These are phyloP conservation scores for rabbit (Oryctolagus cuniculus) DNA, from an alignment of 2,113 vertebrate species.

Conservation along the genomic window DNA sequence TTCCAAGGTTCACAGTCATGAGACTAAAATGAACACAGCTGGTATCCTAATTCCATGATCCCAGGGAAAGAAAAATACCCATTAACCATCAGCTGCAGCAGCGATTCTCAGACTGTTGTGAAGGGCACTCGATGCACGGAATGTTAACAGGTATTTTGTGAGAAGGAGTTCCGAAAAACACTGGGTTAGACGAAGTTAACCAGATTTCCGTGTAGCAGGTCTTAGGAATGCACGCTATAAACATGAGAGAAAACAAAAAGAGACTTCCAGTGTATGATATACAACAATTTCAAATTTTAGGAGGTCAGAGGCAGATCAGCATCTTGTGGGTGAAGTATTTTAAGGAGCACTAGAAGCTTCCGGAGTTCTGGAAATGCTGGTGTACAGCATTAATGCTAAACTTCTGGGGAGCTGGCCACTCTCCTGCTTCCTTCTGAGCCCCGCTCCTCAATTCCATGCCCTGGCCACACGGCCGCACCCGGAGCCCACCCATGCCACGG, in stretches of 20 bases:
- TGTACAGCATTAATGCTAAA: background rate
- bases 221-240: background rate
- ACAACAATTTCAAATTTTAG: background rate
- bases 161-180: constrained; percentile 47
- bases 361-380: background rate
- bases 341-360: background rate
- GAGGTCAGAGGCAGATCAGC: background rate
- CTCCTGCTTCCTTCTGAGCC: background rate
- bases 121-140: constrained; percentile 7
- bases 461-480: fast-evolving
- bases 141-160: constrained; percentile 25
- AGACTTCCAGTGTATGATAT: background rate
- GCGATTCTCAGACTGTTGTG: background rate
- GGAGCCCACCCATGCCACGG: fast-evolving
- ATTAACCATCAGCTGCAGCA: background rate
- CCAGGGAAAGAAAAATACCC: constrained; percentile 5
- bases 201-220: background rate
- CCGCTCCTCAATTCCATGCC: background rate
- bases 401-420: background rate
- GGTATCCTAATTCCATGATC: background rate
- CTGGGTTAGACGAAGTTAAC: constrained; percentile 35
- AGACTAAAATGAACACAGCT: constrained; percentile 44
- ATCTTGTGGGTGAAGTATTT: background rate
- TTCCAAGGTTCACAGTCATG: background rate
- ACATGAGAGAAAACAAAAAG: background rate